Conservation (phyloP, 2,888 invertebrate genomes). For the Mythimna impura region DNA sequence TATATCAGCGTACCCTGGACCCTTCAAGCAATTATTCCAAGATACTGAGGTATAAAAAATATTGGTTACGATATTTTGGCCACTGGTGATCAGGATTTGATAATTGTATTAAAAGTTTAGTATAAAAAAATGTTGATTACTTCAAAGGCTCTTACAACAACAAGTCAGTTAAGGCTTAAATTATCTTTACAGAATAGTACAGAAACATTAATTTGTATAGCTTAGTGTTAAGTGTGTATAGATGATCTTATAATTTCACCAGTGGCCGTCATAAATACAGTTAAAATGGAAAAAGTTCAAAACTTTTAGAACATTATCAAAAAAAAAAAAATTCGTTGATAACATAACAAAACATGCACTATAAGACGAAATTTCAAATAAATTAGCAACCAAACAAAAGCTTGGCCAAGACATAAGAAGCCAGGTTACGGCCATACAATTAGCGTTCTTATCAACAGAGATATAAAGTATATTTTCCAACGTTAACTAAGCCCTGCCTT, state of each 20-base stretch:
- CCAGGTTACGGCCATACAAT: conserved; percentile 83
- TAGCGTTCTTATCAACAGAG: conserved; percentile 77
- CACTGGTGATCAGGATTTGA: conserved; percentile 28
- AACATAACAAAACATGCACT: conserved; percentile 80
- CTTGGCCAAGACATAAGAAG: conserved; percentile 88
- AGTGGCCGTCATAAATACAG: conserved; percentile 40
- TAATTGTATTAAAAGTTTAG: neutral
- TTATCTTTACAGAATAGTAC: neutral
- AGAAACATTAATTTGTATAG: no score
- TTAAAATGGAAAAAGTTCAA: conserved; percentile 21
- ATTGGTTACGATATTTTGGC: conserved; percentile 19
- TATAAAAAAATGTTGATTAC: neutral
- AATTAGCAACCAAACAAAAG: conserved; percentile 84
- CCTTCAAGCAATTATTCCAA: conserved; percentile 78
- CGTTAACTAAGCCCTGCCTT: conserved; percentile 86
- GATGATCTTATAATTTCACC: conserved; percentile 11
- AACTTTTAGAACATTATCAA: conserved; percentile 26
- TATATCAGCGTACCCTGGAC: conserved; percentile 95
- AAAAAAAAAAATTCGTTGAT: conserved; percentile 35
- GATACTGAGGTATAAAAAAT: conserved; percentile 35
- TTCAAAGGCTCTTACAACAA: neutral
- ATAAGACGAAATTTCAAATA: conserved; percentile 72
- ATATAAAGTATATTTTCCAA: conserved; percentile 73
- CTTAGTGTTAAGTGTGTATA: neutral
- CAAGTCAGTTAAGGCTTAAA: neutral